Percentiles rank a stretch among this genome's conserved stretches.
Evolutionary conservation across 2,888 invertebrate species (phyloP).

Genomic region (Dynastes grantii): DNA sequence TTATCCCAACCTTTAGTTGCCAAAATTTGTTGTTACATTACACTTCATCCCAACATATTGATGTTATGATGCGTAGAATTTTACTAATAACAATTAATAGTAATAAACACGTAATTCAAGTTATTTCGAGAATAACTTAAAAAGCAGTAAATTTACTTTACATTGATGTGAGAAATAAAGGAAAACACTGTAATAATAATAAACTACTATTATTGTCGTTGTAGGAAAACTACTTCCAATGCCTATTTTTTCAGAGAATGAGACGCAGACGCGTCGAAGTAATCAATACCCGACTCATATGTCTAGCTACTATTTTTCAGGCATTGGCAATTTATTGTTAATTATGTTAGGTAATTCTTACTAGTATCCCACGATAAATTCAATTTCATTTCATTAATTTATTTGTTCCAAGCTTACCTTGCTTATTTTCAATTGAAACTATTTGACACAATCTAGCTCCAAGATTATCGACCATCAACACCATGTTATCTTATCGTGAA

Average conservation of each 20-base stretch:
- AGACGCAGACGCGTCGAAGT: neutral
- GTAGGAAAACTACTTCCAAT: too few species aligned
- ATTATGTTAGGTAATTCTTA: neutral
- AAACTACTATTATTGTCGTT: too few species aligned
- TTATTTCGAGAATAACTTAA: too few species aligned
- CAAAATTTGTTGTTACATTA: too few species aligned
- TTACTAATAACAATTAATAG: too few species aligned
- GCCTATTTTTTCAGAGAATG: neutral
- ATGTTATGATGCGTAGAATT: too few species aligned
- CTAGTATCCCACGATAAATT: neutral
- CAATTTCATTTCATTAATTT: neutral
- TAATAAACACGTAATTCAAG: too few species aligned
- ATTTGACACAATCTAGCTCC: slow-evolving; percentile 76
- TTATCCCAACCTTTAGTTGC: too few species aligned
- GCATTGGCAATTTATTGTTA: neutral
- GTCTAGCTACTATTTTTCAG: neutral
- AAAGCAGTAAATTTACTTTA: too few species aligned
- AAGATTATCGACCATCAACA: slow-evolving; percentile 71
- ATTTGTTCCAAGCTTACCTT: slow-evolving; percentile 68
- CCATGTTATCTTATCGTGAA: slow-evolving; percentile 59
- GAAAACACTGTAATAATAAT: too few species aligned
- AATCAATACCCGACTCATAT: neutral
- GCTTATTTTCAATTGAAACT: slow-evolving; percentile 71
- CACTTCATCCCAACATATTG: too few species aligned
- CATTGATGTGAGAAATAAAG: too few species aligned